Conservation (phyloP, 2,113 vertebrate genomes). For the Aegotheles bennettii region DNA sequence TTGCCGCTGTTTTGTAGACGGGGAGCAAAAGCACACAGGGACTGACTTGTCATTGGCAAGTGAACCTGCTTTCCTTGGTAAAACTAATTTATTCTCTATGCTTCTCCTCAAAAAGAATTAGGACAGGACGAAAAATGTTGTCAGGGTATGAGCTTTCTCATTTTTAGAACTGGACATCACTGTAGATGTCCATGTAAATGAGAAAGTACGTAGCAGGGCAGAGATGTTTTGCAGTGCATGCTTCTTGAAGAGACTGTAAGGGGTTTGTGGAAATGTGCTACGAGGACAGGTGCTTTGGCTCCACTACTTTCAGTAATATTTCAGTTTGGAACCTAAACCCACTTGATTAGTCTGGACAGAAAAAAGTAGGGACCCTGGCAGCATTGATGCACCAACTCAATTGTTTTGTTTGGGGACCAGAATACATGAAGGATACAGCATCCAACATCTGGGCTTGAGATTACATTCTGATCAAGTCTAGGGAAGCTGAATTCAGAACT, state of each 20-base stretch:
- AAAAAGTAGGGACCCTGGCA: neutral
- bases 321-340: neutral
- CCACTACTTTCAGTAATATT: neutral
- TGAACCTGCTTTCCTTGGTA: neutral
- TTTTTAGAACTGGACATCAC: neutral
- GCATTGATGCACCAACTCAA: neutral
- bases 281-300: neutral
- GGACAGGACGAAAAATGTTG: neutral
- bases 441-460: neutral
- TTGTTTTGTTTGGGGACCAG: neutral
- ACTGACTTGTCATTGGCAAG: neutral
- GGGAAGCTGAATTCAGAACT: neutral
- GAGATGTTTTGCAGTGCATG: neutral
- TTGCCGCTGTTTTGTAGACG: neutral
- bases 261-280: neutral
- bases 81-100: neutral
- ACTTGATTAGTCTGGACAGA: neutral
- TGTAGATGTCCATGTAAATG: neutral
- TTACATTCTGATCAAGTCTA: neutral
- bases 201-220: neutral
- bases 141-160: neutral
- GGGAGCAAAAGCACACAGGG: neutral
- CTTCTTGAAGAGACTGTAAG: neutral
- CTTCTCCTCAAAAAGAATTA: neutral
- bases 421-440: neutral